A percentile compares a stretch with the other conserved stretches of the same genome.
phyloP scores from a whole-genome alignment of 2,113 vertebrate species.

The Perca flavescens region DNA sequence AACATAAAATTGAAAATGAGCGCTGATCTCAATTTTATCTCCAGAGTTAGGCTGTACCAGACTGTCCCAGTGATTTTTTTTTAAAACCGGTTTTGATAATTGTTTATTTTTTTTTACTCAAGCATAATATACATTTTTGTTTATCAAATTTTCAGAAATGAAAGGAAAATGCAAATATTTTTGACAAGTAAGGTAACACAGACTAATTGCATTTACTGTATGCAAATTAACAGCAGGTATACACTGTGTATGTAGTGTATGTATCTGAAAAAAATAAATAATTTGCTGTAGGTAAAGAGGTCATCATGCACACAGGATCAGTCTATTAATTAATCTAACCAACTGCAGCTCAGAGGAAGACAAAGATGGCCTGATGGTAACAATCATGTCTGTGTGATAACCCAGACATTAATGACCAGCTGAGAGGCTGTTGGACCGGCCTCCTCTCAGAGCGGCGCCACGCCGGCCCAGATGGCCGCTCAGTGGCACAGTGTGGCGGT shows the following conservation, averaged over 20 bases:
- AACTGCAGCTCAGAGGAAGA: conserved; percentile 10
- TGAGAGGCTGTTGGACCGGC: conserved; percentile 34
- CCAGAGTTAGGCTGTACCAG: too few relatives aligned
- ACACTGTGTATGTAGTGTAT: neutral
- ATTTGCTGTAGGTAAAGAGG: neutral
- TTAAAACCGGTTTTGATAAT: too few relatives aligned
- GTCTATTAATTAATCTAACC: conserved; percentile 8
- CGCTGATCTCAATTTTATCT: too few relatives aligned
- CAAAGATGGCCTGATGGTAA: conserved; percentile 16
- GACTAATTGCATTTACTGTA: too few relatives aligned
- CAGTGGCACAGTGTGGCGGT: conserved; percentile 36
- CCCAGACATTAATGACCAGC: conserved; percentile 27
- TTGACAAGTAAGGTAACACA: too few relatives aligned
- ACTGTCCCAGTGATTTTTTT: too few relatives aligned
- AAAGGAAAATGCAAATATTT: too few relatives aligned
- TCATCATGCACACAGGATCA: neutral
- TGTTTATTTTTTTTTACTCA: too few relatives aligned
- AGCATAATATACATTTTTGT: too few relatives aligned
- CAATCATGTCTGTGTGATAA: conserved; percentile 21
- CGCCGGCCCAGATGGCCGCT: conserved; percentile 68
- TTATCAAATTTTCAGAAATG: too few relatives aligned
- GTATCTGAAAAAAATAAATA: neutral
- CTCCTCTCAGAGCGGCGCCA: conserved; percentile 21
- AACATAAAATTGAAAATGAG: too few relatives aligned
- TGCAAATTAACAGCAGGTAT: neutral